Base-by-base conservation (phyloP, 1,140 invertebrate genomes). In the Calosoma granatense region DNA sequence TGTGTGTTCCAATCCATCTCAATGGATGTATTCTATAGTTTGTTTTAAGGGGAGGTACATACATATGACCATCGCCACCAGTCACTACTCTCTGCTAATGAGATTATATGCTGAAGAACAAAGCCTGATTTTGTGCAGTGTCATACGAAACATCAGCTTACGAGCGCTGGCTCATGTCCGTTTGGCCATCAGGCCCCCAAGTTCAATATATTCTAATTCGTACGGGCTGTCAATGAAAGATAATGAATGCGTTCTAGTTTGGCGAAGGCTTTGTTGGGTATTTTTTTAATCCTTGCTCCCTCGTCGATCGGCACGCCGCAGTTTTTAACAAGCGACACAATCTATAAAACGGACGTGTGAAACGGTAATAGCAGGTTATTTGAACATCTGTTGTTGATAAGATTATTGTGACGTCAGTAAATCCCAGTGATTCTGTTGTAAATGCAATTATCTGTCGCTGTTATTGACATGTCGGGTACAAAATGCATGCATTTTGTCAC, bases 361-460 rank as follows among this genome's bases (percentile, higher is more conserved):
- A 47, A 47, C 17, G 4, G 41, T 47, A 47, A 47, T 47, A 47
- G 41, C 41, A 47, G 41, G 41, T 47, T 47, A 47, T 47, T 47
- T 47, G 41, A 47, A 47, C 41, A 47, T 47, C 6, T 47, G 41
- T 47, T 47, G 9, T 47, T 47, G 41, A 47, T 47, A 47, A 47
- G 41, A 47, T 47, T 47, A 47, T 47, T 47, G 41, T 47, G 41
- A 47, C 41, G 41, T 47, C 41, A 9, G 4, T 6, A 17, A 30
- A 30, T 30, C 4, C 26, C 14, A 30, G 26, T 30, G 26, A 30
- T 30, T 30, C 26, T 6, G 26, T 30, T 47, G 41, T 12, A 11
- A 47, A 47, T 47, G 41, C 41, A 47, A 12, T 47, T 47, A 47
- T 36, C 17, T 11, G 41, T 11, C n/a, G 6, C 9, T 47, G 41